phyloP scores from a whole-genome alignment of 2,888 invertebrate species.

The Drosophila vallismaia region DNA sequence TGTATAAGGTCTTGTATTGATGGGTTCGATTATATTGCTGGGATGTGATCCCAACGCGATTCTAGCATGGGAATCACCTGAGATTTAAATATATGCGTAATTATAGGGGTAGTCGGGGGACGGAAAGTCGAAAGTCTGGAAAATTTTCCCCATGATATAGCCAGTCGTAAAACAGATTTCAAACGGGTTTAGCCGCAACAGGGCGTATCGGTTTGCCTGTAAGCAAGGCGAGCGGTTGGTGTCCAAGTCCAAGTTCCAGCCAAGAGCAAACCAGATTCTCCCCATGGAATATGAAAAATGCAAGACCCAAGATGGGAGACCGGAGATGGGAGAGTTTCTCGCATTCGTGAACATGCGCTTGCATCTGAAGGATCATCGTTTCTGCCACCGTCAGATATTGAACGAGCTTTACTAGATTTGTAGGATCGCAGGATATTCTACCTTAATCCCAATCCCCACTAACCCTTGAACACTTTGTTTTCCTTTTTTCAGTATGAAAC shows the following conservation, averaged over 20 bases:
- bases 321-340: not conserved
- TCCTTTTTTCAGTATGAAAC: constrained; percentile 80
- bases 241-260: not conserved
- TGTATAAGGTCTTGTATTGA: constrained; percentile 15
- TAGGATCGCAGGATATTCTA: constrained; percentile 19
- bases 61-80: not conserved
- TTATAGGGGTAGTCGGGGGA: not conserved
- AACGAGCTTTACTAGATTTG: constrained; percentile 50
- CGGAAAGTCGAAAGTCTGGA: constrained; percentile 8
- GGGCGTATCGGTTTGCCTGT: constrained; percentile 20
- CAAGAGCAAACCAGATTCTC: constrained; percentile 30
- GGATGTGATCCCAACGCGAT: not conserved
- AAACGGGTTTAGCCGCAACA: constrained; percentile 37
- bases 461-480: not conserved
- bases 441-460: not conserved
- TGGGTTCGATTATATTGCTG: constrained; percentile 14
- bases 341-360: constrained; percentile 75
- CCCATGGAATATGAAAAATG: constrained; percentile 6
- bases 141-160: constrained; percentile 5
- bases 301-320: not conserved
- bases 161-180: constrained; percentile 16
- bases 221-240: constrained; percentile 17
- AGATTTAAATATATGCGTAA: constrained; percentile 1
- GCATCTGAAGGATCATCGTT: constrained; percentile 72
- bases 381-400: constrained; percentile 29